A percentile compares a stretch with the other conserved stretches of the same genome.
phyloP scores from a whole-genome alignment of 1,140 invertebrate genomes.

The Cephus cinctus region DNA sequence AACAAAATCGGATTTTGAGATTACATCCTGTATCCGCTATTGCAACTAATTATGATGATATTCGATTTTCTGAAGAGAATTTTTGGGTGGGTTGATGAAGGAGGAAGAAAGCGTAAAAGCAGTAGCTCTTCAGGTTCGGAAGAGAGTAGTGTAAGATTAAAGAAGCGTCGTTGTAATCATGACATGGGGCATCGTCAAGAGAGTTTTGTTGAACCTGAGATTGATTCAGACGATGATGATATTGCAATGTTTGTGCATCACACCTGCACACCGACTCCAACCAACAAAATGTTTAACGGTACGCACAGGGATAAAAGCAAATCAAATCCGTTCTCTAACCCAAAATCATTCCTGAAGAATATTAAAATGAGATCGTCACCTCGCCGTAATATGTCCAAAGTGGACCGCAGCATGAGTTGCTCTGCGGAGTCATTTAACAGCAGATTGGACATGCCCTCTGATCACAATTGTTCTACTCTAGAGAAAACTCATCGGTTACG shows the following conservation, averaged over 20 bases:
- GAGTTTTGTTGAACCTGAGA: conserved; percentile 15
- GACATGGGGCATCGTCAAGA: conserved; percentile 6
- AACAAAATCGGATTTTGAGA: too few relatives aligned
- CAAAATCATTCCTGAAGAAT: not conserved
- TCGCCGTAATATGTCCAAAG: conserved; percentile 15
- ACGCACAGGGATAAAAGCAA: conserved; percentile 13
- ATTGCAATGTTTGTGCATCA: conserved; percentile 14
- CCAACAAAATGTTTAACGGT: conserved; percentile 15
- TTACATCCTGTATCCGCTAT: too few relatives aligned
- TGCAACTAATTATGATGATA: conserved; percentile 28
- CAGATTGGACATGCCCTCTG: conserved; percentile 1
- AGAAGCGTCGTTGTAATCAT: conserved; percentile 24
- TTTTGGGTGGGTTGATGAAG: conserved; percentile 37
- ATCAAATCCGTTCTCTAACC: conserved; percentile 4
- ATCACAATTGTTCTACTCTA: conserved; percentile 24
- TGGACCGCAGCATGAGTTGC: too few relatives aligned
- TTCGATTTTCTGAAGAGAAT: conserved; percentile 39
- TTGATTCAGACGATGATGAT: conserved; percentile 25
- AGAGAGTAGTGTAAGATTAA: conserved; percentile 17
- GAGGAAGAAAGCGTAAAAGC: conserved; percentile 30
- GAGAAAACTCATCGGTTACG: conserved; percentile 27
- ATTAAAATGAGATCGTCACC: too few relatives aligned
- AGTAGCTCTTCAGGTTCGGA: conserved; percentile 8
- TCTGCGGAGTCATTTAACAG: too few relatives aligned
- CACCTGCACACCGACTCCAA: not conserved